Conservation (phyloP, 2,888 invertebrate species). For the Eupelmus urozonus region DNA sequence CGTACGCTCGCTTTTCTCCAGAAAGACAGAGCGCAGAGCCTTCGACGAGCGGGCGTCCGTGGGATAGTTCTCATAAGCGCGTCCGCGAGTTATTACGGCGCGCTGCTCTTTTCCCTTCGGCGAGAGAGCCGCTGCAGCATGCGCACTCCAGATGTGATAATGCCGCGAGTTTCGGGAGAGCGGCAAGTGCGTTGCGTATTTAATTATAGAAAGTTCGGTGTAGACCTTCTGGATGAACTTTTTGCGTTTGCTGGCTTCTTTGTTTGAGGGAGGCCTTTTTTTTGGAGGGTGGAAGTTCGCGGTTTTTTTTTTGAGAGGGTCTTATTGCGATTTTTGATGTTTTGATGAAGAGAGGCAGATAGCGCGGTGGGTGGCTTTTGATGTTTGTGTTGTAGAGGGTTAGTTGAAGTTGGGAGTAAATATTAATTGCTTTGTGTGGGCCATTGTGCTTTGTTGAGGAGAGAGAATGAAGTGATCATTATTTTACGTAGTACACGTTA, state of each 20-base stretch:
- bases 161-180: background rate
- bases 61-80: conserved; percentile 74
- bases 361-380: too few relatives aligned
- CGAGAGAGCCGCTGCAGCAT: conserved; percentile 35
- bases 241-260: too few relatives aligned
- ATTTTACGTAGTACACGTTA: background rate
- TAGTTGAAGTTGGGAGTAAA: too few relatives aligned
- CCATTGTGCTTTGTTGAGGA: too few relatives aligned
- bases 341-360: too few relatives aligned
- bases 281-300: background rate
- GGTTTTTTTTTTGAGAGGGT: background rate
- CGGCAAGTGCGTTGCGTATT: background rate
- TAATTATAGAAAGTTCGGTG: conserved; percentile 54
- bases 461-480: too few relatives aligned
- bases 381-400: too few relatives aligned
- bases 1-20: conserved; percentile 32
- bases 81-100: conserved; percentile 18
- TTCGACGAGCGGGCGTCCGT: conserved; percentile 63
- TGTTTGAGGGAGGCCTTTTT: too few relatives aligned
- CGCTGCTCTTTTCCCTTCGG: background rate
- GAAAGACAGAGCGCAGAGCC: background rate
- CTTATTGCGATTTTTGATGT: too few relatives aligned
- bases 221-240: background rate
- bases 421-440: too few relatives aligned
- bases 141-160: conserved; percentile 52